phyloP scores from a whole-genome alignment of 2,113 vertebrate genomes.

The Malurus elegans region DNA sequence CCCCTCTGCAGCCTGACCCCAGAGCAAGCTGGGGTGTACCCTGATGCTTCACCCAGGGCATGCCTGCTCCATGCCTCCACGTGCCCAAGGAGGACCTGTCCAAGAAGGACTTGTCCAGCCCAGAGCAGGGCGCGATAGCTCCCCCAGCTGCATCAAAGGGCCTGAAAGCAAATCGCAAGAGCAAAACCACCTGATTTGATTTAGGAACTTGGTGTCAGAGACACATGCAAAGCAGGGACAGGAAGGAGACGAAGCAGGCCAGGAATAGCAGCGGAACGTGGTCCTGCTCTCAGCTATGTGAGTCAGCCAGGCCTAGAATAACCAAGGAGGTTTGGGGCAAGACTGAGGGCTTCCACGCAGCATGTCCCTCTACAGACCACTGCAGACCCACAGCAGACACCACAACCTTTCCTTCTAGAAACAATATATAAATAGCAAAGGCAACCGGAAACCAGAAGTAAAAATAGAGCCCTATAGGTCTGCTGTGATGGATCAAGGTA shows the following conservation, averaged over 20 bases:
- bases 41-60: rapidly evolving
- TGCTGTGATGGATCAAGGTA: neutral
- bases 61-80: neutral
- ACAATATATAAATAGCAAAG: conserved; percentile 15
- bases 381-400: neutral
- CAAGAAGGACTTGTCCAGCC: neutral
- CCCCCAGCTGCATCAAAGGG: neutral
- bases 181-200: conserved; percentile 34
- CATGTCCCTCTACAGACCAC: neutral
- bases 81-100: neutral
- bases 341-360: neutral
- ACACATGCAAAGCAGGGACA: neutral
- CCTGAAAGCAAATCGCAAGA: neutral
- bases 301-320: neutral
- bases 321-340: neutral
- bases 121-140: rapidly evolving
- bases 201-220: conserved; percentile 21
- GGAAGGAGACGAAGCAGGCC: neutral
- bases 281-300: neutral
- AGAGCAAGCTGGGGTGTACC: neutral
- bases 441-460: conserved; percentile 15
- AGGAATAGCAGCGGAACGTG: neutral
- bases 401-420: neutral
- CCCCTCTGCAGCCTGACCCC: neutral
- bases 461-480: neutral